phyloP scores from a whole-genome alignment of 1,140 invertebrate species.

The Melanaphis sacchari region DNA sequence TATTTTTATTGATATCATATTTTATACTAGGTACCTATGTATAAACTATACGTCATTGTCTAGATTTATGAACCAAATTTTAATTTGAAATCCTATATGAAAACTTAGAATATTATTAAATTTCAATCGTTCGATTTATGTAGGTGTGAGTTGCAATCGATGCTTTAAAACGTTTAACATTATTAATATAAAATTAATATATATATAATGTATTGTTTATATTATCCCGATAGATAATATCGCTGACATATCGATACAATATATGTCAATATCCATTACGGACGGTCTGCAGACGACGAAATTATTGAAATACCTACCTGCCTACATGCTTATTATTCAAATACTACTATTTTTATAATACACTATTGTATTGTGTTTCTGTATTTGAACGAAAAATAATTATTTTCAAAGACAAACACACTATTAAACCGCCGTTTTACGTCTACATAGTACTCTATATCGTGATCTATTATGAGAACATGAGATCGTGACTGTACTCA shows the following conservation, averaged over 20 bases:
- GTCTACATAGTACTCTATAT: background rate
- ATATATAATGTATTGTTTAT: no score
- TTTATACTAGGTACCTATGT: no score
- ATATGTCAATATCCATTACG: background rate
- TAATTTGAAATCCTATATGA: background rate
- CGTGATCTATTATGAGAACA: background rate
- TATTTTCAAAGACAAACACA: background rate
- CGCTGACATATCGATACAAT: background rate
- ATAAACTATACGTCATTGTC: no score
- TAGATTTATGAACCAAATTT: background rate
- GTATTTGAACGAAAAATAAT: background rate
- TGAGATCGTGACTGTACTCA: background rate
- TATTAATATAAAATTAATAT: no score
- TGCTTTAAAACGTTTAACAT: background rate
- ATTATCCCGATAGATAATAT: no score
- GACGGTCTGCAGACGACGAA: background rate
- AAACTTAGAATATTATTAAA: no score
- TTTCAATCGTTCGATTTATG: background rate
- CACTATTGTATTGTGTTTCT: no score
- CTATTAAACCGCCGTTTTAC: background rate
- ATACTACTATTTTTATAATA: no score
- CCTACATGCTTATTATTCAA: no score
- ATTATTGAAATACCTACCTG: background rate
- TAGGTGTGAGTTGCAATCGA: background rate
- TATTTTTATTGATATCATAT: background rate